Base-by-base conservation (phyloP, 2,888 invertebrate species). In the Drosophila ustulata region DNA sequence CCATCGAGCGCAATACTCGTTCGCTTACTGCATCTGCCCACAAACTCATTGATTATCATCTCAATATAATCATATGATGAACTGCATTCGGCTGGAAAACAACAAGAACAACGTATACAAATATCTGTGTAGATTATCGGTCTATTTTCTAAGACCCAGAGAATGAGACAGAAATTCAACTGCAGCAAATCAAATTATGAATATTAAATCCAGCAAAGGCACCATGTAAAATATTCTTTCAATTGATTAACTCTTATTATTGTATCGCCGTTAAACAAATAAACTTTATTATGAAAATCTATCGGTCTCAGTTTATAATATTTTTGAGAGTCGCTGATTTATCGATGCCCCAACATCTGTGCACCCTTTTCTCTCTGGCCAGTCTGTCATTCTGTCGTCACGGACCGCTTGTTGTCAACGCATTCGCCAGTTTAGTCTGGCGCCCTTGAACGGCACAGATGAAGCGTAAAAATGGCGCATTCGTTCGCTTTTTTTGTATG, bases 401-500 rank as follows among this genome's bases (percentile, higher is more conserved):
- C 53, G 53, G 53, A 30, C 41, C n/a, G 55, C n/a, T 43, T n/a
- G 43, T 45, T 43, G 43, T 55, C 53, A 53, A 43, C 43, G 43
- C 55, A 32, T 45, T 43, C 25, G 55, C n/a, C 8, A 8, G 23
- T 55, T 30, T 43, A 23, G 43, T 23, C 66, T 66, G 66, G 8
- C 56, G 71, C 69, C 75, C 84, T 83, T 83, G 82, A 49, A 66
- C 58, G 67, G 51, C 68, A 45, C 85, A 73, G 82, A 85, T 88
- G 76, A 85, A 82, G 85, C 85, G 75, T 80, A 61, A 75, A 85
- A 88, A 76, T 82, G 82, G 75, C 75, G 67, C 68, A 71, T 26
- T 58, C 25, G 47, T 62, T 65, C 39, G 51, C 32, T 39, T 57
- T 41, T 53, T 50, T 69, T 66, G 77, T 67, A 1, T 67, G 66